A percentile compares a stretch with the other conserved stretches of the same genome.
Conservation (phyloP, 2,888 invertebrate genomes). For the Dromius quadrimaculatus region DNA sequence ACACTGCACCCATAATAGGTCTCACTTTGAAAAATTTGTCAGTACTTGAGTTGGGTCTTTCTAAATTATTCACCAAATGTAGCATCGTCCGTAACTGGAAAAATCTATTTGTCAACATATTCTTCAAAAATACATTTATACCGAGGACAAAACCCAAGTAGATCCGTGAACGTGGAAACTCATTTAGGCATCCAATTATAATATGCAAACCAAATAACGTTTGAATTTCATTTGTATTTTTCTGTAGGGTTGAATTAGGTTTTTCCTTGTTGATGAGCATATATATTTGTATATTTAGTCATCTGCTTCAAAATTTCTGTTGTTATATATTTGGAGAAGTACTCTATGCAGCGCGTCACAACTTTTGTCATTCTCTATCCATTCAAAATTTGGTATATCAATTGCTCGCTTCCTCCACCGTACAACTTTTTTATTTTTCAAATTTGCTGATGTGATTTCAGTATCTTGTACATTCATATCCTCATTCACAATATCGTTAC, state of each 20-base stretch:
- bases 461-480: conserved; percentile 11
- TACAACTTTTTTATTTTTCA: conserved; percentile 1
- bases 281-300: conserved; percentile 24
- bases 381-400: conserved; percentile 25
- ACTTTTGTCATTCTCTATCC: conserved; percentile 25
- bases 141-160: conserved; percentile 28
- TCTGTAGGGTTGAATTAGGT: conserved; percentile 25
- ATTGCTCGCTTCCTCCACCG: conserved; percentile 12
- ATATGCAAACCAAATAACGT: conserved; percentile 35
- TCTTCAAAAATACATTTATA: conserved; percentile 28
- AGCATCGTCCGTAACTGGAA: conserved; percentile 38
- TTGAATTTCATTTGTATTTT: conserved; percentile 32
- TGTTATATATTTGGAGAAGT: conserved; percentile 6
- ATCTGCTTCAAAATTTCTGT: conserved; percentile 10
- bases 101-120: conserved; percentile 29
- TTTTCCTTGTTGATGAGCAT: conserved; percentile 31
- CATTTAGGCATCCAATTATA: conserved; percentile 36
- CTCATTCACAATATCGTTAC: conserved; percentile 7
- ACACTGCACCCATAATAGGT: conserved; percentile 35
- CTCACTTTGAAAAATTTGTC: conserved; percentile 30
- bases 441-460: background rate
- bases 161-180: conserved; percentile 25
- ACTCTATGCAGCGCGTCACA: background rate
- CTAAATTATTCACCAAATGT: conserved; percentile 35
- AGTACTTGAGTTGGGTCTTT: conserved; percentile 25